A percentile compares a stretch with the other conserved stretches of the same genome.
These are phyloP conservation scores for Laterallus jamaicensis DNA, from an alignment of 2,113 vertebrate genomes.

Conservation along the genomic window DNA sequence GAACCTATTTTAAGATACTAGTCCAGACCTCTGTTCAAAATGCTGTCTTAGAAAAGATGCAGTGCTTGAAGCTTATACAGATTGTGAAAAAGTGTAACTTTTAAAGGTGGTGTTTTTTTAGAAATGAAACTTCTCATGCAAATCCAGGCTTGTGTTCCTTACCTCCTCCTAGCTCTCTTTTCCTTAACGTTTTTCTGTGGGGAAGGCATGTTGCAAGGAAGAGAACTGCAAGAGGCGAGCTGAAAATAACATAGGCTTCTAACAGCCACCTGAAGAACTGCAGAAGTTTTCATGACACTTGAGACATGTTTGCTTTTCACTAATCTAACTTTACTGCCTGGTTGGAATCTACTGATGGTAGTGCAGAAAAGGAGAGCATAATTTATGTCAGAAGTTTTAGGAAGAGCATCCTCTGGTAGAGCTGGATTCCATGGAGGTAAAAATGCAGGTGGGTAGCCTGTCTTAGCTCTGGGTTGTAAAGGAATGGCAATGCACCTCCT, in stretches of 20 bases:
- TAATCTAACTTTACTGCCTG: not conserved
- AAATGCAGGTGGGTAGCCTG: not conserved
- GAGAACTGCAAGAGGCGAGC: not conserved
- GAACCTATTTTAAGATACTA: not conserved
- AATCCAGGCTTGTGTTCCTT: not conserved
- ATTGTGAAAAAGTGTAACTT: not conserved
- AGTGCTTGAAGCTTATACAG: not conserved
- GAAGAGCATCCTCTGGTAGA: not conserved
- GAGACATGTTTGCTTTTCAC: not conserved
- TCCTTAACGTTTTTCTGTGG: rapidly evolving
- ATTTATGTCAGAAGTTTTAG: not conserved
- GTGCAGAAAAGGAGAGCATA: not conserved
- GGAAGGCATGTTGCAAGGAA: not conserved
- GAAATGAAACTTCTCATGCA: not conserved
- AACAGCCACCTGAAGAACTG: not conserved
- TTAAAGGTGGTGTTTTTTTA: not conserved
- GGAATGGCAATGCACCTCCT: not conserved
- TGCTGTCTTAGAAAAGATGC: not conserved
- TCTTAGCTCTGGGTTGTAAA: not conserved
- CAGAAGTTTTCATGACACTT: not conserved
- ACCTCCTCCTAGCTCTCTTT: not conserved
- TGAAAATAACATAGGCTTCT: not conserved
- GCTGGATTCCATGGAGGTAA: not conserved
- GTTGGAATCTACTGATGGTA: not conserved
- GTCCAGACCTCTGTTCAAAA: not conserved